Evolutionary conservation across 2,797 vertebrate genomes (phyloP).

Genomic region (Gorsachius magnificus): DNA sequence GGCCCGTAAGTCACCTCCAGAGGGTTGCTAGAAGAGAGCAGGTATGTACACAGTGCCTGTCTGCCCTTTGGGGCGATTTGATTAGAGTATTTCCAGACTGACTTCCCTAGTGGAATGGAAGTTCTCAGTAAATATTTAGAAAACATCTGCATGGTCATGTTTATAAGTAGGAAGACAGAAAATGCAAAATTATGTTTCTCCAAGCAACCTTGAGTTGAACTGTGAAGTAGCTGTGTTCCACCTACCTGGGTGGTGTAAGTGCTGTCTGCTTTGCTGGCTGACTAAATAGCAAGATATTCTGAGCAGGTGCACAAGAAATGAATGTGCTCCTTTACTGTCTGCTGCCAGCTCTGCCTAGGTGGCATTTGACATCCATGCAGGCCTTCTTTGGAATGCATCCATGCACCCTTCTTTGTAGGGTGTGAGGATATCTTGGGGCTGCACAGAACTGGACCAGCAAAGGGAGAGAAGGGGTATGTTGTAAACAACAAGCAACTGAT

Average conservation of each 20-base stretch:
- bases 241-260: neutral
- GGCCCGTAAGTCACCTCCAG: neutral
- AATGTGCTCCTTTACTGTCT: neutral
- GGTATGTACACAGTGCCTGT: neutral
- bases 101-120: neutral
- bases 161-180: slow-evolving; percentile 15
- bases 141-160: neutral
- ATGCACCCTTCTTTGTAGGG: neutral
- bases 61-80: neutral
- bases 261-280: neutral
- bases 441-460: neutral
- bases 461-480: neutral
- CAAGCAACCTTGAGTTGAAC: neutral
- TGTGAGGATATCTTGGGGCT: neutral
- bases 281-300: neutral
- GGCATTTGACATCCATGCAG: neutral
- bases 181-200: neutral
- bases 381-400: neutral
- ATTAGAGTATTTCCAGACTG: neutral
- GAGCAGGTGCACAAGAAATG: neutral
- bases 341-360: neutral
- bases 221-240: neutral
- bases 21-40: neutral
- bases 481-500: neutral
- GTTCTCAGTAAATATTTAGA: slow-evolving; percentile 23